Evolutionary conservation across 2,888 invertebrate genomes (phyloP).

Genomic region (Patella caerulea): DNA sequence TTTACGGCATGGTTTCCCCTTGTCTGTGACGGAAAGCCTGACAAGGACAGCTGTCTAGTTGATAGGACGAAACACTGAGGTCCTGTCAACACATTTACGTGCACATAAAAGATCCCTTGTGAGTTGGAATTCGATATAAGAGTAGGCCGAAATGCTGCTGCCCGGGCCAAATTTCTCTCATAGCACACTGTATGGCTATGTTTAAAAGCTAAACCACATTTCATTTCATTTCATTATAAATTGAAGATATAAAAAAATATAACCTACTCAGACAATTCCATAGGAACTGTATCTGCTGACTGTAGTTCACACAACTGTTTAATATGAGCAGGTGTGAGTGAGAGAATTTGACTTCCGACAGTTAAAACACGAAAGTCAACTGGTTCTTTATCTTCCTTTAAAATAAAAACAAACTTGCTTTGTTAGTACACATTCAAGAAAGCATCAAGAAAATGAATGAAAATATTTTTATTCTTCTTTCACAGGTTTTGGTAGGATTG

Average conservation of each 20-base stretch:
- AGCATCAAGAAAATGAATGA: background rate
- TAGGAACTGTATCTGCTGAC: constrained; percentile 40
- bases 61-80: no score
- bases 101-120: no score
- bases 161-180: no score
- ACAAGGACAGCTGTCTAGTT: no score
- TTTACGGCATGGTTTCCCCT: no score
- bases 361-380: constrained; percentile 43
- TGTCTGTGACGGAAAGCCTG: no score
- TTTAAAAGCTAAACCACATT: no score
- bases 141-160: no score
- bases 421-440: background rate
- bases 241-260: background rate
- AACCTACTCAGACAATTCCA: constrained; percentile 57
- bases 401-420: constrained; percentile 12
- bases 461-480: background rate
- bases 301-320: constrained; percentile 64
- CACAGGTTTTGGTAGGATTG: background rate
- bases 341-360: constrained; percentile 77
- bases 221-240: no score
- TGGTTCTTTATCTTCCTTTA: constrained; percentile 41
- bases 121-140: no score
- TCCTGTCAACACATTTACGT: no score
- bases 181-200: no score
- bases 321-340: constrained; percentile 52